Percentiles rank a stretch among this genome's conserved stretches.
Evolutionary conservation across 2,888 invertebrate genomes (phyloP).

Genomic region (Tenthredo distinguenda): DNA sequence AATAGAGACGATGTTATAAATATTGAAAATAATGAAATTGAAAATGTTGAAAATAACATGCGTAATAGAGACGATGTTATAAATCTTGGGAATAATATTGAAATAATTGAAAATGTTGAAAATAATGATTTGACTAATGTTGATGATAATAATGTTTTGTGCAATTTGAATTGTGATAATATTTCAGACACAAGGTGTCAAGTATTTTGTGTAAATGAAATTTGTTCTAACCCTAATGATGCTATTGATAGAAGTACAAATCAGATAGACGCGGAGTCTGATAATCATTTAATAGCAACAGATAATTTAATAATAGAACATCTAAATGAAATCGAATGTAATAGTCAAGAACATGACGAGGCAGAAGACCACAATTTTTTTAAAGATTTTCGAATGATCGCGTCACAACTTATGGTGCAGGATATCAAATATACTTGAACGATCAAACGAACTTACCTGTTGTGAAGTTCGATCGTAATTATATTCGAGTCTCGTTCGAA

Average conservation of each 20-base stretch:
- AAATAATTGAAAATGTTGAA: background rate
- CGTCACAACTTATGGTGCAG: constrained; percentile 51
- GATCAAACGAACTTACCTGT: too few species aligned
- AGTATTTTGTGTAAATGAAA: background rate
- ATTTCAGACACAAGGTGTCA: constrained; percentile 3
- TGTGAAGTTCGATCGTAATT: too few species aligned
- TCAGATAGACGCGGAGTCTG: background rate
- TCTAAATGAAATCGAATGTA: background rate
- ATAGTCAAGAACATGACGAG: constrained; percentile 59
- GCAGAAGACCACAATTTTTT: constrained; percentile 63
- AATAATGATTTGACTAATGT: background rate
- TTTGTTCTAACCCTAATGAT: constrained; percentile 56
- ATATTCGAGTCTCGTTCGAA: too few species aligned
- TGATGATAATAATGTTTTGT: background rate
- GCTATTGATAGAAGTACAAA: constrained; percentile 56
- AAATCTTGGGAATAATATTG: too few species aligned
- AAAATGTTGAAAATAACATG: background rate
- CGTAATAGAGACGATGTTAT: background rate
- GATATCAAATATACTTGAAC: background rate
- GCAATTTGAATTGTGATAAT: background rate
- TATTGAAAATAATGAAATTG: background rate
- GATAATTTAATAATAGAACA: background rate
- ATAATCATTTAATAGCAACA: background rate
- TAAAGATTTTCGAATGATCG: constrained; percentile 51
- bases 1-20: constrained; percentile 7